These are phyloP conservation scores for Diacarnus erythraeanus DNA, from an alignment of 37 sponge, comb jelly and placozoan genomes.

Conservation along the genomic window DNA sequence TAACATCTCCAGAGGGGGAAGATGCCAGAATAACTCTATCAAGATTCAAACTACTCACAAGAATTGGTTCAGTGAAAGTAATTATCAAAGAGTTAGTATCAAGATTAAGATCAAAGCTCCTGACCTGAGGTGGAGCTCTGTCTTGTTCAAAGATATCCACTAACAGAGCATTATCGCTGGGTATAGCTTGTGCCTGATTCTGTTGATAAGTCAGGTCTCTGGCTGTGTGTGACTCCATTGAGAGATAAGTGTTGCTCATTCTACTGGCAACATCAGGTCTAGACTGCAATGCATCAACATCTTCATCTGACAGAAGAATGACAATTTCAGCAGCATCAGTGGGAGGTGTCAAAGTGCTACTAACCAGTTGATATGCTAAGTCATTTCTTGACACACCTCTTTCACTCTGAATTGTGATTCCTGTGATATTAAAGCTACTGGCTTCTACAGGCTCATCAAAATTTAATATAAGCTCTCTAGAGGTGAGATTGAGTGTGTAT, in stretches of 20 bases:
- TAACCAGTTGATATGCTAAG: conserved; percentile 33
- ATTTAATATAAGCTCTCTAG: conserved; percentile 46
- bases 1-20: background rate
- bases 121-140: conserved; percentile 57
- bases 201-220: conserved; percentile 57
- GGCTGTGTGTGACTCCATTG: conserved; percentile 30
- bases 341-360: conserved; percentile 2
- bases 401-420: conserved; percentile 58
- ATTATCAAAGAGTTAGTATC: conserved; percentile 62
- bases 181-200: conserved; percentile 50
- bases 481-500: conserved; percentile 66
- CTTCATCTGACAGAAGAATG: conserved; percentile 41
- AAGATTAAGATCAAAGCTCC: conserved; percentile 53
- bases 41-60: conserved; percentile 35
- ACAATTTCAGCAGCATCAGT: conserved; percentile 26
- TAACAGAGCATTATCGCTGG: conserved; percentile 8
- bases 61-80: conserved; percentile 77
- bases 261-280: conserved; percentile 57
- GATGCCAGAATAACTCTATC: conserved; percentile 34
- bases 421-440: conserved; percentile 51
- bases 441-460: conserved; percentile 84
- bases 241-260: conserved; percentile 49
- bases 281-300: conserved; percentile 68
- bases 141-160: conserved; percentile 40
- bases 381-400: conserved; percentile 20